Conservation (phyloP, 1,140 invertebrate genomes). For the Lucilia sericata region DNA sequence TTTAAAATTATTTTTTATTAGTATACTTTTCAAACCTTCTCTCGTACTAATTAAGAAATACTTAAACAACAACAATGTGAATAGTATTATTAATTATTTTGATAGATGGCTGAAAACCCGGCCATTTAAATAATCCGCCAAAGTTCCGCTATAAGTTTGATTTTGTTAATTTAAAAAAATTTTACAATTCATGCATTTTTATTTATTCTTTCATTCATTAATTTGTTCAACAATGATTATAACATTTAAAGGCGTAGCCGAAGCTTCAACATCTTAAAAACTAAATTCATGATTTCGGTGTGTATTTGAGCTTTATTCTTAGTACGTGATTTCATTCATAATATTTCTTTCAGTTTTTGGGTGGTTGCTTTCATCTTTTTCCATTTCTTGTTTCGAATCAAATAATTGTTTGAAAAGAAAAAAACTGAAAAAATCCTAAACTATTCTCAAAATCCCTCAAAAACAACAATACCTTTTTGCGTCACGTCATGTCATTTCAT, state of each 20-base stretch:
- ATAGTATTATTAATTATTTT: neutral
- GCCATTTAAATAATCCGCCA: conserved; percentile 22
- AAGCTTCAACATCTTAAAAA: conserved; percentile 27
- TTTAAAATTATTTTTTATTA: no score
- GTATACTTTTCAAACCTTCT: no score
- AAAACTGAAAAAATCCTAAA: neutral
- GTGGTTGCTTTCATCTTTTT: no score
- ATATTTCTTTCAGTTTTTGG: neutral
- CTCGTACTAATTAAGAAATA: no score
- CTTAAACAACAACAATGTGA: neutral
- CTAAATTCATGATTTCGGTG: neutral
- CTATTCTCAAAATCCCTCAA: neutral
- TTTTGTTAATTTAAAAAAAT: neutral
- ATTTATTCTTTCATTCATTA: conserved; percentile 29
- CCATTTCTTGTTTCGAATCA: neutral
- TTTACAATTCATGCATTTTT: neutral
- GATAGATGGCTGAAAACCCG: no score
- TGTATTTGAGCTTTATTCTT: conserved; percentile 7
- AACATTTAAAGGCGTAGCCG: conserved; percentile 31
- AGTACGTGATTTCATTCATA: conserved; percentile 41
- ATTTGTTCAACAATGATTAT: neutral
- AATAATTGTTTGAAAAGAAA: neutral
- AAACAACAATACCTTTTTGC: conserved; percentile 2
- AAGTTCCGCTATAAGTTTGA: conserved; percentile 36
- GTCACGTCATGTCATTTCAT: conserved; percentile 46